Conservation (phyloP, 2,113 vertebrate genomes). For the Dipodomys ordii region DNA sequence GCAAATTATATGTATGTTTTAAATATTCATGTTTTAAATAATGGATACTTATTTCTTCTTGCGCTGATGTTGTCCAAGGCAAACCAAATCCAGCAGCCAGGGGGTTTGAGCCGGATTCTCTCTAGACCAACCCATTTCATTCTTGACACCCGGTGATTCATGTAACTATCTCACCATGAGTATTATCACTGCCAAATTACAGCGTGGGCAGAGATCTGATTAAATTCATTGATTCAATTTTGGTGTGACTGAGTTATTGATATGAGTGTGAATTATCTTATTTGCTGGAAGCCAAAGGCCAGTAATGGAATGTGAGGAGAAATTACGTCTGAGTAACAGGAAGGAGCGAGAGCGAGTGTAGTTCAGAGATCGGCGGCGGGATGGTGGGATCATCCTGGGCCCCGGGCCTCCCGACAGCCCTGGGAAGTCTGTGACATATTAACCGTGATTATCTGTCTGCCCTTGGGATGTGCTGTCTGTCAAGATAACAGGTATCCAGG, state of each 20-base stretch:
- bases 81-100: fast-evolving
- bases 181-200: not conserved
- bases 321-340: not conserved
- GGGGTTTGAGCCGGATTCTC: not conserved
- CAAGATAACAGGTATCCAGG: not conserved
- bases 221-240: constrained; percentile 54
- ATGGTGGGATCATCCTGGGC: not conserved
- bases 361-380: not conserved
- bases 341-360: not conserved
- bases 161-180: not conserved
- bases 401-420: too few relatives aligned
- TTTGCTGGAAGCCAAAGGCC: constrained; percentile 52
- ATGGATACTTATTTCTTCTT: too few relatives aligned
- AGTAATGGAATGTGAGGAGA: constrained; percentile 19
- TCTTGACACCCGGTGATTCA: not conserved
- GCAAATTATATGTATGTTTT: too few relatives aligned
- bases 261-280: constrained; percentile 24
- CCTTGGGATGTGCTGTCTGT: fast-evolving
- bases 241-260: constrained; percentile 49
- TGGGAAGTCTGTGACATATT: too few relatives aligned
- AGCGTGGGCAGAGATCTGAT: not conserved
- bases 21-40: too few relatives aligned
- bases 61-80: fast-evolving
- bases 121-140: not conserved
- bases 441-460: not conserved